These are phyloP conservation scores for Pungitius pungitius DNA, from an alignment of 2,113 vertebrate species.

Conservation along the genomic window DNA sequence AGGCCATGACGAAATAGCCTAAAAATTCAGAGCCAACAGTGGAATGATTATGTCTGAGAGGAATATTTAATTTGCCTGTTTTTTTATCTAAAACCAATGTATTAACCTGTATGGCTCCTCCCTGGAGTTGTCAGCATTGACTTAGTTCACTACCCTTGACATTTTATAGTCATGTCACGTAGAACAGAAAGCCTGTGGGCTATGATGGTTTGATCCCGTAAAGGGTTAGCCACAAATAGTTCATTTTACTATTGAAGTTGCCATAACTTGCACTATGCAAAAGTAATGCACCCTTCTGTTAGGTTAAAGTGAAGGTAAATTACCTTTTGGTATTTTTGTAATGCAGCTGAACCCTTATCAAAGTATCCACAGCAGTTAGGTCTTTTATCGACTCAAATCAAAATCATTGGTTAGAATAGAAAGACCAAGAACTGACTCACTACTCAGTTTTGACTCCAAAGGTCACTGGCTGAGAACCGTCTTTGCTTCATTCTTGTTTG, in stretches of 20 bases:
- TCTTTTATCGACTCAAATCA: neutral
- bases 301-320: neutral
- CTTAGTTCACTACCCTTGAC: neutral
- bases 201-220: neutral
- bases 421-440: neutral
- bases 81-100: constrained; percentile 4
- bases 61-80: neutral
- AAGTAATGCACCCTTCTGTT: neutral
- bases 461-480: neutral
- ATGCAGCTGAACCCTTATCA: neutral
- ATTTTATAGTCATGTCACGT: neutral
- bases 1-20: neutral
- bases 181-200: neutral
- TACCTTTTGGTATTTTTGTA: neutral
- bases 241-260: neutral
- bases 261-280: neutral
- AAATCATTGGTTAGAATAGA: neutral
- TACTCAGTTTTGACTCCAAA: neutral
- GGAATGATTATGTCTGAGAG: neutral
- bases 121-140: neutral
- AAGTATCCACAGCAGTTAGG: neutral
- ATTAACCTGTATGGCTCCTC: neutral
- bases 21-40: neutral
- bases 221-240: neutral
- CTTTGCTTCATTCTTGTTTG: neutral